Conservation (phyloP, 2,888 invertebrate species). For the Agonopterix heracliana region DNA sequence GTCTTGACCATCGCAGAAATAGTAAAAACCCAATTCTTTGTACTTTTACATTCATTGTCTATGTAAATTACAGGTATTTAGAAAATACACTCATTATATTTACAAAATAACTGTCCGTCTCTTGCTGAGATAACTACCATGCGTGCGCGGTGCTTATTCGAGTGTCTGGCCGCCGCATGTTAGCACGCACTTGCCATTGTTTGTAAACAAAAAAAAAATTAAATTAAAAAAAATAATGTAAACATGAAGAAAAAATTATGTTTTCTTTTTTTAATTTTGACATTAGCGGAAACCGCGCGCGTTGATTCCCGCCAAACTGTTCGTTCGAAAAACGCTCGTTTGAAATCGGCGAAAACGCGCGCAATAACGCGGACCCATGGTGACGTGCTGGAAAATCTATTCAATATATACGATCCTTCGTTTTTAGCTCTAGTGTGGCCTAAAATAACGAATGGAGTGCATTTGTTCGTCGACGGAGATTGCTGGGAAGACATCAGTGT, state of each 20-base stretch:
- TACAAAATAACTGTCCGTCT: slow-evolving; percentile 21
- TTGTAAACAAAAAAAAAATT: slow-evolving; percentile 13
- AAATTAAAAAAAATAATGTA: slow-evolving; percentile 19
- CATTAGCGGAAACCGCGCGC: slow-evolving; percentile 22
- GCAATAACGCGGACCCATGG: slow-evolving; percentile 24
- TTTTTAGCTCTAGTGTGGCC: slow-evolving; percentile 66
- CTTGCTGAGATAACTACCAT: slow-evolving; percentile 16
- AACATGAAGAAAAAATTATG: slow-evolving; percentile 29
- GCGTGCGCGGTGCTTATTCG: slow-evolving; percentile 14
- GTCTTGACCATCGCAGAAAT: too few species aligned
- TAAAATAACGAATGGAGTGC: slow-evolving; percentile 53
- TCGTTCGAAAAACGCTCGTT: slow-evolving; percentile 18
- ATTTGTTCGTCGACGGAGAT: slow-evolving; percentile 46
- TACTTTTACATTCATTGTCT: too few species aligned
- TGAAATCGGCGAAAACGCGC: slow-evolving; percentile 3
- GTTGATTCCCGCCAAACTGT: slow-evolving; percentile 22
- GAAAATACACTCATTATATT: slow-evolving; percentile 17
- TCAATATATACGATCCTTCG: slow-evolving; percentile 61
- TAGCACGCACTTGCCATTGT: slow-evolving; percentile 19
- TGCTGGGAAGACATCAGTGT: slow-evolving; percentile 64
- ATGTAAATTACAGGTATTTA: slow-evolving; percentile 8
- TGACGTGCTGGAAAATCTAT: slow-evolving; percentile 54
- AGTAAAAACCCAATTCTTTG: too few species aligned
- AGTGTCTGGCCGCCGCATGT: slow-evolving; percentile 19
- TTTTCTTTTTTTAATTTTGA: slow-evolving; percentile 21